Percentiles rank a stretch among this genome's conserved stretches.
phyloP scores from a whole-genome alignment of 1,140 invertebrate genomes.

The Probaryconus sp. region DNA sequence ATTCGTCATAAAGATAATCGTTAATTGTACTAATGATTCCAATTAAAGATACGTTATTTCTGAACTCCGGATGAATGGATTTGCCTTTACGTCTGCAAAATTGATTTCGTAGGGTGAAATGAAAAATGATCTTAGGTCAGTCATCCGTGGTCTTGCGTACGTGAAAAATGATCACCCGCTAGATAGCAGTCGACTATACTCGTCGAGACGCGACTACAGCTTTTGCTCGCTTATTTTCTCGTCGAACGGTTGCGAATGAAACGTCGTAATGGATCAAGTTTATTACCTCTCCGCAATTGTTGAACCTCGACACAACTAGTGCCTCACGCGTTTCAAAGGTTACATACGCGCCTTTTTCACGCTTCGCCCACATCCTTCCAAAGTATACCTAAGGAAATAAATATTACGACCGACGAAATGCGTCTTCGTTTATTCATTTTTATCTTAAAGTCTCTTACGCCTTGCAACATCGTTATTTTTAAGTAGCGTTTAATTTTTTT shows the following conservation, averaged over 20 bases:
- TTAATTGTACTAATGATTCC: background rate
- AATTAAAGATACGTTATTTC: slow-evolving; percentile 4
- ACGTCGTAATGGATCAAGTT: slow-evolving; percentile 60
- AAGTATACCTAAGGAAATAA: slow-evolving; percentile 52
- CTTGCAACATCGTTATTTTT: too few relatives aligned
- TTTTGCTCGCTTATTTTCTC: slow-evolving; percentile 60
- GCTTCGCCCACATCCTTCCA: slow-evolving; percentile 47
- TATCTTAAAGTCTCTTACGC: too few relatives aligned
- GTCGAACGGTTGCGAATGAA: slow-evolving; percentile 61
- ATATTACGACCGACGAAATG: slow-evolving; percentile 28
- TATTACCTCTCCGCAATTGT: slow-evolving; percentile 49
- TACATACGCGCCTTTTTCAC: slow-evolving; percentile 44
- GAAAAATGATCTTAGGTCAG: slow-evolving; percentile 56
- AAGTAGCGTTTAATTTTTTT: too few relatives aligned
- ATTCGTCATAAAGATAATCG: background rate
- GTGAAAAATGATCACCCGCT: slow-evolving; percentile 60
- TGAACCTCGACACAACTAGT: slow-evolving; percentile 42
- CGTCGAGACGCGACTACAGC: slow-evolving; percentile 26
- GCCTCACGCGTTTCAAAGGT: slow-evolving; percentile 43
- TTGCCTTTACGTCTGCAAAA: background rate
- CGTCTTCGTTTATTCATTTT: too few relatives aligned
- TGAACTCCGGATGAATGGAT: too few relatives aligned
- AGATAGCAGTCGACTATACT: slow-evolving; percentile 3
- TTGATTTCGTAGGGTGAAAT: slow-evolving; percentile 31
- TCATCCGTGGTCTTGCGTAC: slow-evolving; percentile 7